Evolutionary conservation across 2,797 vertebrate genomes (phyloP), one percentile per base, ranked within the genome.

Genomic region (Moxostoma hubbsi): DNA sequence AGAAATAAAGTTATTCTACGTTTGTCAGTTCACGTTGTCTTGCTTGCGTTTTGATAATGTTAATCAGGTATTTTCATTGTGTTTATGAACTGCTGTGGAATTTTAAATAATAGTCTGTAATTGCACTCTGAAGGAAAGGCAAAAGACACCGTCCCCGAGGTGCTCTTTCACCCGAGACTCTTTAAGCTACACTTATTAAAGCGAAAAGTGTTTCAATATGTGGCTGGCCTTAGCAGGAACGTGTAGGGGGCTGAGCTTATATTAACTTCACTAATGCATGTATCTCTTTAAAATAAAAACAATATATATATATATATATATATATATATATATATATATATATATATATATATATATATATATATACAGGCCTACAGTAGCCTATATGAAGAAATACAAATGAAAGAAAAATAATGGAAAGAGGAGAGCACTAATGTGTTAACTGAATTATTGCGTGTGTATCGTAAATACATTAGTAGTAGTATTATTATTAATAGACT

Each of bases 161-260:
- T 98, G 97, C 95, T 96, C 98, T 98, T 97, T 98, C 97, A 98
- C 98, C 97, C 93, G 80, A 90, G 92, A 94, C 95, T 96, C 94
- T 96, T 95, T 95, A 92, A 94, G 95, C 93, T 95, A 94, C 95
- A 96, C 95, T 98, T 98, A 98, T 97, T 98, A 98, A 96, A 96
- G 93, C 93, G 94, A 95, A 98, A 99, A 99, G 96, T 97, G 97
- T 93, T 99, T 98, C 97, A 99, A 96, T 97, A 97, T 99, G 98
- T 97, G 92, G 82, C 87, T 78, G 87, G 90, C 89, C 91, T 91
- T 81, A 88, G 88, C 90, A 85, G 88, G 80, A 83, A 86, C 85
- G 85, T 81, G 89, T 87, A 88, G 90, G 92, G 91, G 90, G 90
- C 85, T 89, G 92, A 89, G 91, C 77, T 64, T 63, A 84, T 9